These are phyloP conservation scores for Tolypeutes matacus DNA, from an alignment of 2,797 vertebrate species.

Conservation along the genomic window DNA sequence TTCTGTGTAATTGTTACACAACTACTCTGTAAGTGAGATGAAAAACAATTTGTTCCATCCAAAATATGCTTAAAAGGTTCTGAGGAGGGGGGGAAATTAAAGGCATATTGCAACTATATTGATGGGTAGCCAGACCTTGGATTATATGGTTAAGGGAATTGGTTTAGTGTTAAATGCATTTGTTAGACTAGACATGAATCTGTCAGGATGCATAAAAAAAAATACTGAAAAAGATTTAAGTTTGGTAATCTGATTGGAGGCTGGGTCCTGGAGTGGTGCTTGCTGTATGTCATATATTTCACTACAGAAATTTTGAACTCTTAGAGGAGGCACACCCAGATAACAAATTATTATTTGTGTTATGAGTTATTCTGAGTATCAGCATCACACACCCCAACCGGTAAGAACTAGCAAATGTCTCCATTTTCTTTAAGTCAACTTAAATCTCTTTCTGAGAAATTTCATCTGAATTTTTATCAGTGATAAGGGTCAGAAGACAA, in stretches of 20 bases:
- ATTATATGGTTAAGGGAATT: neutral
- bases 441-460: neutral
- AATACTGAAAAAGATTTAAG: neutral
- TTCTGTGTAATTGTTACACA: constrained; percentile 74
- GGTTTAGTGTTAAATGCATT: neutral
- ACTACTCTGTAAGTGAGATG: constrained; percentile 75
- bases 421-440: constrained; percentile 13
- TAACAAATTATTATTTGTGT: neutral
- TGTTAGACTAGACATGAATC: neutral
- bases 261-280: neutral
- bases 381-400: neutral
- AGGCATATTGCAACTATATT: neutral
- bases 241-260: neutral
- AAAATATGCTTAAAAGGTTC: constrained; percentile 57
- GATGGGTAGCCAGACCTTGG: neutral
- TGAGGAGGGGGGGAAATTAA: neutral
- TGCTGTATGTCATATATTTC: neutral
- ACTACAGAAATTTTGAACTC: neutral
- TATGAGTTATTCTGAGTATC: neutral
- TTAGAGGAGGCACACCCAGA: neutral
- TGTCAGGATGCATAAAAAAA: neutral
- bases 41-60: constrained; percentile 70
- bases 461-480: neutral
- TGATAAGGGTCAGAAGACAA: neutral
- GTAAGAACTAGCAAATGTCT: neutral